Percentiles rank a stretch among this genome's conserved stretches.
Conservation (phyloP, 2,113 vertebrate genomes). For the Ptychochromis oligacanthus region DNA sequence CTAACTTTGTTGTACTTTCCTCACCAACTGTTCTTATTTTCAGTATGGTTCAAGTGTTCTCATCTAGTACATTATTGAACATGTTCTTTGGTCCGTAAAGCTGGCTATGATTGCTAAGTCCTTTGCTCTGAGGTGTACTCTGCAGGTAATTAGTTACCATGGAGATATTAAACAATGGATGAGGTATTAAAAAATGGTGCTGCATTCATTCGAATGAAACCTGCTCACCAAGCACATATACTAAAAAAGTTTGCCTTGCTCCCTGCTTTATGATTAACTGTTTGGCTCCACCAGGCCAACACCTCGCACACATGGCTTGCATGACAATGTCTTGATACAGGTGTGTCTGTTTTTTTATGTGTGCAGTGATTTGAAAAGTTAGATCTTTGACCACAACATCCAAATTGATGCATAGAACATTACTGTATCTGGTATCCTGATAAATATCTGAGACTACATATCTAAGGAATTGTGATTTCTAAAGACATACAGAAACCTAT, state of each 20-base stretch:
- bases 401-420: neutral
- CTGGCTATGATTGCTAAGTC: conserved; percentile 36
- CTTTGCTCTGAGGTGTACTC: conserved; percentile 45
- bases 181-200: conserved; percentile 24
- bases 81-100: conserved; percentile 51
- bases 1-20: conserved; percentile 56
- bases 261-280: neutral
- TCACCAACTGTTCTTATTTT: conserved; percentile 51
- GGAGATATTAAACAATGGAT: conserved; percentile 46
- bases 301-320: neutral
- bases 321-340: neutral
- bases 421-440: neutral
- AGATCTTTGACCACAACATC: neutral
- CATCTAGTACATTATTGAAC: conserved; percentile 65
- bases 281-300: neutral
- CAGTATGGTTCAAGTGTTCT: conserved; percentile 22
- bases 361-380: neutral
- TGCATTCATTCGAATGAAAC: conserved; percentile 15
- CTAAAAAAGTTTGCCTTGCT: neutral
- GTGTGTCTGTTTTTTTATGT: conserved; percentile 1
- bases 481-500: neutral
- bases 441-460: neutral
- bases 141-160: conserved; percentile 50
- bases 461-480: neutral
- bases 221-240: conserved; percentile 1